Evolutionary conservation across 1,140 invertebrate species (phyloP).

Genomic region (Coptotermes formosanus): DNA sequence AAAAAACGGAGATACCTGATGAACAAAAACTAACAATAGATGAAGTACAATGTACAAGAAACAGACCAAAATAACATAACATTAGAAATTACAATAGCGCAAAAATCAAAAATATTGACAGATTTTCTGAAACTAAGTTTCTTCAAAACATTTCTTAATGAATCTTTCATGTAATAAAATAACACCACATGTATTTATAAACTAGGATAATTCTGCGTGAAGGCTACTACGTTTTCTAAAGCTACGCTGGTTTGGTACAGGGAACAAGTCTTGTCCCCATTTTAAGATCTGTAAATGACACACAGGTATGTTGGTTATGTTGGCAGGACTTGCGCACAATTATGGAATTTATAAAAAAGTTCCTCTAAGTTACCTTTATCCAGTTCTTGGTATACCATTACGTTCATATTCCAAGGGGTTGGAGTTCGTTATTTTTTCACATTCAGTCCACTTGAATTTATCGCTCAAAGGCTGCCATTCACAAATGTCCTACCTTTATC

Average conservation of each 20-base stretch:
- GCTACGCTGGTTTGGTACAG: neutral
- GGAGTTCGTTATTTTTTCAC: no score
- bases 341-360: neutral
- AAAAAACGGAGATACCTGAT: neutral
- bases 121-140: neutral
- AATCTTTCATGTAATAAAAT: neutral
- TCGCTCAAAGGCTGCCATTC: no score
- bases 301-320: neutral
- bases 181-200: neutral
- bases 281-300: conserved; percentile 4
- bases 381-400: no score
- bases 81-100: neutral
- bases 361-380: no score
- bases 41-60: neutral
- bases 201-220: neutral
- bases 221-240: neutral
- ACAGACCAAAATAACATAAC: neutral
- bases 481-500: no score
- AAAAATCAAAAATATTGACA: neutral
- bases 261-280: neutral
- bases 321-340: neutral
- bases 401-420: no score
- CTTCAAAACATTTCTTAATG: neutral
- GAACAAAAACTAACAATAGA: neutral
- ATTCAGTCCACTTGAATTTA: no score